These are phyloP conservation scores for Jaculus jaculus DNA, from an alignment of 2,113 vertebrate species.

Conservation along the genomic window DNA sequence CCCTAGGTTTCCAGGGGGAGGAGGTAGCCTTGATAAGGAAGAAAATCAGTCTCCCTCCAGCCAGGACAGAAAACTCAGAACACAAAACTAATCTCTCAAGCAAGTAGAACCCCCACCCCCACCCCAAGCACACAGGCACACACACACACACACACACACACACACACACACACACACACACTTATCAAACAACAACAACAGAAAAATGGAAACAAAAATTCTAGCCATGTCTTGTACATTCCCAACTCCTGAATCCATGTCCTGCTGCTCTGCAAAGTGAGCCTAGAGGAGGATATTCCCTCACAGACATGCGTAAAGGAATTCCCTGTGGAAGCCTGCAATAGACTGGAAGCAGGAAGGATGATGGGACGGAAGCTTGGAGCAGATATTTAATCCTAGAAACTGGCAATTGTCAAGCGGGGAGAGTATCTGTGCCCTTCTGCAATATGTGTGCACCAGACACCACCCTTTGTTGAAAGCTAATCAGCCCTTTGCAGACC, in stretches of 20 bases:
- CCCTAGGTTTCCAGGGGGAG: background rate
- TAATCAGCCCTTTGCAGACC: background rate
- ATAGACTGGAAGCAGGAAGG: background rate
- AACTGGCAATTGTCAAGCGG: background rate
- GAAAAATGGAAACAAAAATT: background rate
- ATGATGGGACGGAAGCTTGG: background rate
- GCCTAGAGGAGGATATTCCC: background rate
- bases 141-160: background rate
- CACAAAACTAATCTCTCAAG: background rate
- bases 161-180: background rate
- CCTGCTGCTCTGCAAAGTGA: background rate
- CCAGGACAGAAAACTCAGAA: background rate
- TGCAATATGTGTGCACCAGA: background rate
- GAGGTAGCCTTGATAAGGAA: background rate
- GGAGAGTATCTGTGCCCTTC: background rate
- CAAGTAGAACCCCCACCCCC: too few species aligned
- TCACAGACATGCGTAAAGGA: background rate
- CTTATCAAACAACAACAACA: too few species aligned
- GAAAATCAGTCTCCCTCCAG: background rate
- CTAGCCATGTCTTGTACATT: background rate
- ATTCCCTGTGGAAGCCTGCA: background rate
- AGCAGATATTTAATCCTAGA: conserved; percentile 1
- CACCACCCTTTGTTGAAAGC: conserved; percentile 44
- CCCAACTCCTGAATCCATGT: background rate
- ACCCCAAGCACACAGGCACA: background rate